Percentiles rank a stretch among this genome's conserved stretches.
Conservation (phyloP, 1,140 invertebrate genomes). For the Coptotermes formosanus region DNA sequence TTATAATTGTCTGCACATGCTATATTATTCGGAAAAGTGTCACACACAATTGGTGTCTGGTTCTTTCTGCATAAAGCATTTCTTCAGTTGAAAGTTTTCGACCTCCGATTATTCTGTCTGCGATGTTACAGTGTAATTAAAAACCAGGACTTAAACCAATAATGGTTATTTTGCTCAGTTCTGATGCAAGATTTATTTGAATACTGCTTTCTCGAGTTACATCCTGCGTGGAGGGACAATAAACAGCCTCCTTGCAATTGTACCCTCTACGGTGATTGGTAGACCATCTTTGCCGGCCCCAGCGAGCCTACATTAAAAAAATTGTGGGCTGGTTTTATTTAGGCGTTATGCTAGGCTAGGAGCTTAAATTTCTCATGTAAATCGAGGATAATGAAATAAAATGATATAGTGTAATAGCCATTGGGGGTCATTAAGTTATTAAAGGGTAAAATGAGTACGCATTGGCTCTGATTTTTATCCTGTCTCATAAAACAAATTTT, state of each 20-base stretch:
- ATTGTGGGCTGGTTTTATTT: neutral
- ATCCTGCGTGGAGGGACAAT: neutral
- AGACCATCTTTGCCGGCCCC: neutral
- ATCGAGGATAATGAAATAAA: neutral
- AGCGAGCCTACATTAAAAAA: neutral
- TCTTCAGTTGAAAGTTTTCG: neutral
- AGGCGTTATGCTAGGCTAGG: neutral
- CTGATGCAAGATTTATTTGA: neutral
- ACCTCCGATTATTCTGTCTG: neutral
- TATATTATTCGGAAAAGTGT: too few relatives aligned
- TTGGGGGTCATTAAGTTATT: neutral
- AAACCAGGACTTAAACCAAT: neutral
- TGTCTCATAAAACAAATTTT: too few relatives aligned
- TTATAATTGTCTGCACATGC: too few relatives aligned
- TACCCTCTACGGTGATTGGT: neutral
- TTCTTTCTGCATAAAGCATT: neutral
- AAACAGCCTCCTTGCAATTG: neutral
- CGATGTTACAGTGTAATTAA: constrained; percentile 6
- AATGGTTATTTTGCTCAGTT: neutral
- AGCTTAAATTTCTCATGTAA: neutral
- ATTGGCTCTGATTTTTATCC: too few relatives aligned
- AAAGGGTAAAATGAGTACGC: neutral
- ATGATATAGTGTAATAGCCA: neutral
- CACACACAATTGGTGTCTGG: too few relatives aligned
- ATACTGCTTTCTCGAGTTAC: neutral